Conservation (phyloP, 2,113 vertebrate species). For the Catharus minimus region DNA sequence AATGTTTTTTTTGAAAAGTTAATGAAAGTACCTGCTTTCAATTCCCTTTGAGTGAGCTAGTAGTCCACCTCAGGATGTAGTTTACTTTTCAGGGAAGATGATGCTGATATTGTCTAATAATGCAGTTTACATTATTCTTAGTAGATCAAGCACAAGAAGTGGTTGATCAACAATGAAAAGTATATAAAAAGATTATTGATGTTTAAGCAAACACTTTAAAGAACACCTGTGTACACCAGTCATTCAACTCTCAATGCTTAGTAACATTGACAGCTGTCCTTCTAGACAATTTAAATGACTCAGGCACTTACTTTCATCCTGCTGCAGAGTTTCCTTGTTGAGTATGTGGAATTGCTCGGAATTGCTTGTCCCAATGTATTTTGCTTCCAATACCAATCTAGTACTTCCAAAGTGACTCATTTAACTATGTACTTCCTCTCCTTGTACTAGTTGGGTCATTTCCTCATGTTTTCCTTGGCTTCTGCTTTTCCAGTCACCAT, state of each 20-base stretch:
- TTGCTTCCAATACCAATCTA: not conserved
- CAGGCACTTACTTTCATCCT: not conserved
- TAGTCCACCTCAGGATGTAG: not conserved
- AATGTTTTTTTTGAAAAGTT: not conserved
- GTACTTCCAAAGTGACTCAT: not conserved
- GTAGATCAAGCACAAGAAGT: not conserved
- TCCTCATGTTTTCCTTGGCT: not conserved
- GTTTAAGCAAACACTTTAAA: not conserved
- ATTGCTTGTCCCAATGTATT: not conserved
- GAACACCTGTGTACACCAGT: not conserved
- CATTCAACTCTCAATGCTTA: not conserved
- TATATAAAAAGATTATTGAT: not conserved
- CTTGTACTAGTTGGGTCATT: not conserved
- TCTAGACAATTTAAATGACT: not conserved
- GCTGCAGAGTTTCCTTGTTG: not conserved
- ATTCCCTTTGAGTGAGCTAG: not conserved
- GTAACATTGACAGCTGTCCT: not conserved
- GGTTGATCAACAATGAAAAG: not conserved
- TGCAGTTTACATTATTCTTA: not conserved
- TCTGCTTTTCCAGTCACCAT: not conserved
- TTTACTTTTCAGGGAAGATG: not conserved
- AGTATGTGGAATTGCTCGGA: not conserved
- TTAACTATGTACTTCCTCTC: not conserved
- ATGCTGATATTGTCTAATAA: not conserved
- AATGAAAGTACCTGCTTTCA: not conserved